These are phyloP conservation scores for Aspidiotus rigidus DNA, from an alignment of 2,888 invertebrate genomes.

Conservation along the genomic window DNA sequence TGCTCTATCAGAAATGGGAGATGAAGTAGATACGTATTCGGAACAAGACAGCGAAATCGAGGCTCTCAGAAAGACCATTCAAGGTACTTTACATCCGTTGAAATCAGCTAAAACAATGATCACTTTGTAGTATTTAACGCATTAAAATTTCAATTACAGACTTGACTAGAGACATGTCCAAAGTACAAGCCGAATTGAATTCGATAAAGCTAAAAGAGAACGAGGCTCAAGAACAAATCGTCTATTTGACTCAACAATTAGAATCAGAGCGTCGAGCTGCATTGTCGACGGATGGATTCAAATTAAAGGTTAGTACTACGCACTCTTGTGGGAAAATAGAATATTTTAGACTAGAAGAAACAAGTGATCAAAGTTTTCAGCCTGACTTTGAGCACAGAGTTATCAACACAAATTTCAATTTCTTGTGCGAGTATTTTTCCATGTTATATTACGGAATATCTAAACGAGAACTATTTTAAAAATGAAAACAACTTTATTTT, in stretches of 20 bases:
- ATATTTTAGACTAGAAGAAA: not conserved
- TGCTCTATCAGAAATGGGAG: slow-evolving; percentile 44
- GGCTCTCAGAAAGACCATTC: slow-evolving; percentile 57
- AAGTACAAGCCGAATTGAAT: slow-evolving; percentile 57
- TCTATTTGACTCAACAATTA: slow-evolving; percentile 47
- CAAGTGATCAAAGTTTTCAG: too few species aligned
- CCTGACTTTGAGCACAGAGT: too few species aligned
- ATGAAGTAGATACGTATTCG: slow-evolving; percentile 45
- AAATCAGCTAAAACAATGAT: too few species aligned
- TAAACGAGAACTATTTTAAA: too few species aligned
- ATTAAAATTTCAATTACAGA: slow-evolving; percentile 24
- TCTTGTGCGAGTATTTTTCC: too few species aligned
- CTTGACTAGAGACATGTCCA: slow-evolving; percentile 55
- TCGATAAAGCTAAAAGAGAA: slow-evolving; percentile 58
- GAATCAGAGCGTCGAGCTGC: slow-evolving; percentile 46
- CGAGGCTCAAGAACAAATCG: slow-evolving; percentile 58
- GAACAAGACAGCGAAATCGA: slow-evolving; percentile 54
- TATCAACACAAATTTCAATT: too few species aligned
- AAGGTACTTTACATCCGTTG: slow-evolving; percentile 40
- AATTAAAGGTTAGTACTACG: not conserved
- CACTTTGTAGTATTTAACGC: not conserved
- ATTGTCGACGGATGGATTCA: not conserved
- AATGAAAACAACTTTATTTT: too few species aligned
- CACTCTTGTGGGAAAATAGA: not conserved
- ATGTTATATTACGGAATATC: too few species aligned